Base-by-base conservation (phyloP, 2,888 invertebrate species). In the Dolichomitus sp. region DNA sequence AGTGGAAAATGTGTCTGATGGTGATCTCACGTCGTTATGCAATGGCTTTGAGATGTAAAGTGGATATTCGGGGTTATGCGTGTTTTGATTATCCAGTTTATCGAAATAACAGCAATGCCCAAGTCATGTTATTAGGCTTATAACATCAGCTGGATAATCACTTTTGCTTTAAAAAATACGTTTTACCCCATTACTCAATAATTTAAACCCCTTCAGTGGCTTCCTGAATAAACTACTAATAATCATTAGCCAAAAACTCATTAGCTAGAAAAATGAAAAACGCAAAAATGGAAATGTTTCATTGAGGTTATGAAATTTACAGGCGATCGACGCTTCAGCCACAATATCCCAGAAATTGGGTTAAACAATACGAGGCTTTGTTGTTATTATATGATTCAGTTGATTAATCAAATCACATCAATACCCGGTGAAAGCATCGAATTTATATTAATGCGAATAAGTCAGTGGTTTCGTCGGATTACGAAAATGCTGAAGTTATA, bases 401-500 rank as follows among this genome's bases (percentile, higher is more conserved):
- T 19, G 61, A 17, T 61, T 19, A 61, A 40, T 61, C 17, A 17
- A 37, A 12, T 37, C 11, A 11, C 61, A 17, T 2, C 19, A n/a
- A 61, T 40, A 11, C 17, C 37, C 37, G 17, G 12, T 11, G 19
- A 17, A 61, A 37, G n/a, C 33, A 17, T 9, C 17, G 61, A 61
- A 61, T 61, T 61, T 19, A 9, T 33, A 61, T 40, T 37, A 37
- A 61, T 61, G 17, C 12, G 37, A 61, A 61, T 61, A 40, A 37
- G 19, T 61, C 17, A 61, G 19, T 17, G 33, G 17, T 40, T 61
- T 61, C 17, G 37, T 61, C 37, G 61, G 37, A 61, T 61, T 72
- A 45, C 45, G 57, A 59, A 59, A 59, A 59, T 17, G 30, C 19
- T 45, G 33, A 30, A 72, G 70, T n/a, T n/a, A 14, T 59, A 59